Evolutionary conservation across 2,888 invertebrate genomes (phyloP), one percentile per base, ranked within the genome.

Genomic region (Mythimna impura): DNA sequence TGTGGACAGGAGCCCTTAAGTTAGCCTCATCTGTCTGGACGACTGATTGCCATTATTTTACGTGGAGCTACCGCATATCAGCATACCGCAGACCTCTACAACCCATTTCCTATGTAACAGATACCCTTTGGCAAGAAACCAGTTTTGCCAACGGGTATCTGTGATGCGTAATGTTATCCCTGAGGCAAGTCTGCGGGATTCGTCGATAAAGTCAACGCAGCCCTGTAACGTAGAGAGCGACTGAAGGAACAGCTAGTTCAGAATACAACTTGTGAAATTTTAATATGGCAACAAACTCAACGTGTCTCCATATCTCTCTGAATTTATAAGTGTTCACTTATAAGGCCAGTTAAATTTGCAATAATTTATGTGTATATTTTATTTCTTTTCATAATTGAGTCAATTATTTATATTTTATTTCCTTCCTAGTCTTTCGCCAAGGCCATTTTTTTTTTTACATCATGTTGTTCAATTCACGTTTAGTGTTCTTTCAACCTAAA

Each of bases 361-460:
- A 40, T 8, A 40, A 57, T 30, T 7, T 57, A 73, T 57, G 55
- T 20, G 25, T 20, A 47, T 9, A 40, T 14, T 6, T 17, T 34
- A 47, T 61, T 62, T 63, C 22, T 60, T 22, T 43, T 52, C 9
- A 43, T 36, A n/a, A 71, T 60, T n/a, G 8, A 73, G 10, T n/a
- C 8, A 4, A 36, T 20, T 3, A 47, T 40, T 7, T 22, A 30
- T 36, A 30, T 36, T 70, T n/a, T 0, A 69, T 34, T 65, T 50
- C n/a, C 17, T 25, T 14, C 9, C 10, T 47, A 0, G 6, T 36
- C 20, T 10, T 75, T 76, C 8, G 6, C 3, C 58, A 76, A 76
- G 58, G 68, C 0, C 12, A 52, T 10, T 57, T 9, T 30, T 58
- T 34, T 1, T 8, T 30, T 30, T 3, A 22, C 2, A 25, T 25